Base-by-base conservation (phyloP, 2,797 vertebrate species). In the Limosa lapponica region DNA sequence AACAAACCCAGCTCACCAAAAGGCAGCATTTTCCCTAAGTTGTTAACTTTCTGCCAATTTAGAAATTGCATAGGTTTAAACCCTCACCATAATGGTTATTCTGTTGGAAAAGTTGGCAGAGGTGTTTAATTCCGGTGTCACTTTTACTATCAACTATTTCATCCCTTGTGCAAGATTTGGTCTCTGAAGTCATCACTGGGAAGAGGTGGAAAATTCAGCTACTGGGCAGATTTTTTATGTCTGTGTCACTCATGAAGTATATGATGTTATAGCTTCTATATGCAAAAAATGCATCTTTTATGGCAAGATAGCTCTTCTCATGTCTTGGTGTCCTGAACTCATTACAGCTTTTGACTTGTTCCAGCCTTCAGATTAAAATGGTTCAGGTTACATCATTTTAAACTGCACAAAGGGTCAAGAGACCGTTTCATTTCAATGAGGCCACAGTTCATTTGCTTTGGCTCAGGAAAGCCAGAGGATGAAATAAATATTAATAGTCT, bases 291-390 rank as follows among this genome's bases (percentile, higher is more conserved):
- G 70, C 49, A 61, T 75, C 80, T 87, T 75, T 90, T 80, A 79
- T 77, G 52, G 43, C 52, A 88, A 43, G 64, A 75, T 52, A 62
- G 54, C 49, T 78, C 74, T 93, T 74, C 91, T 84, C 75, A 79
- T 90, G 78, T 83, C 83, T 91, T 74, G 41, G 73, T 90, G 91
- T 92, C 87, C 73, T 96, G 96, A 96, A 87, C 87, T 93, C 86
- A 95, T 97, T 96, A 91, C n/a, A 90, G 85, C 62, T 93, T 96
- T 94, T 94, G 90, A 94, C 96, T 97, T 91, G 51, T 82, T 94
- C 88, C 71, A 92, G 67, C 82, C 72, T 82, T 84, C 79, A 90
- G 64, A 96, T 95, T 94, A 92, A 96, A 95, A 95, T 82, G 80
- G 74, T 94, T 90, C 74, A 82, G 46, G 93, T 96, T 94, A 69